phyloP scores from a whole-genome alignment of 2,797 vertebrate species.

The Glyptemys insculpta region DNA sequence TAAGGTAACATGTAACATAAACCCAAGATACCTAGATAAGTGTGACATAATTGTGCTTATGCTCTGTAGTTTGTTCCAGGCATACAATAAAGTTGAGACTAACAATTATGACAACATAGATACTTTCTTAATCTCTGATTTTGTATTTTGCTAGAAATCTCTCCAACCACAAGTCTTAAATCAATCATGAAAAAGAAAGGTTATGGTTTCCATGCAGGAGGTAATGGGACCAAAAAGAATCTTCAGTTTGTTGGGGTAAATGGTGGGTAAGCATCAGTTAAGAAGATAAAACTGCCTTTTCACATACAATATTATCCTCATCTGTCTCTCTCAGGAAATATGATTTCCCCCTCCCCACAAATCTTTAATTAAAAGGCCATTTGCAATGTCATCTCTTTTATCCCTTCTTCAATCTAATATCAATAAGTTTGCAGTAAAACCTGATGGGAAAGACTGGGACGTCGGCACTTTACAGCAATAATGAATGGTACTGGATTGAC shows the following conservation, averaged over 20 bases:
- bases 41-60: background rate
- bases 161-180: slow-evolving; percentile 92
- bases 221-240: slow-evolving; percentile 96
- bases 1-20: background rate
- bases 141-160: slow-evolving; percentile 83
- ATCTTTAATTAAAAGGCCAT: slow-evolving; percentile 62
- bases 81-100: background rate
- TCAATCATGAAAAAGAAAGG: slow-evolving; percentile 99
- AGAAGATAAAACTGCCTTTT: slow-evolving; percentile 62
- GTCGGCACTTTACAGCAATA: background rate
- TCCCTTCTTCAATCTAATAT: slow-evolving; percentile 44
- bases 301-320: background rate
- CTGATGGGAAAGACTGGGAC: background rate
- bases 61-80: slow-evolving; percentile 3
- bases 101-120: background rate
- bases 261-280: slow-evolving; percentile 93
- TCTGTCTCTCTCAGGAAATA: slow-evolving; percentile 11
- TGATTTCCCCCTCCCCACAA: slow-evolving; percentile 12
- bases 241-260: slow-evolving; percentile 99
- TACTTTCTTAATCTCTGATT: slow-evolving; percentile 76
- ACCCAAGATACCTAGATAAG: background rate
- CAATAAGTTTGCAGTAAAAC: slow-evolving; percentile 10
- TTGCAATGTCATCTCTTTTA: slow-evolving; percentile 50
- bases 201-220: slow-evolving; percentile 89
- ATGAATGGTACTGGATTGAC: background rate